Conservation (phyloP, 2,888 invertebrate species). For the Linyphia triangularis region DNA sequence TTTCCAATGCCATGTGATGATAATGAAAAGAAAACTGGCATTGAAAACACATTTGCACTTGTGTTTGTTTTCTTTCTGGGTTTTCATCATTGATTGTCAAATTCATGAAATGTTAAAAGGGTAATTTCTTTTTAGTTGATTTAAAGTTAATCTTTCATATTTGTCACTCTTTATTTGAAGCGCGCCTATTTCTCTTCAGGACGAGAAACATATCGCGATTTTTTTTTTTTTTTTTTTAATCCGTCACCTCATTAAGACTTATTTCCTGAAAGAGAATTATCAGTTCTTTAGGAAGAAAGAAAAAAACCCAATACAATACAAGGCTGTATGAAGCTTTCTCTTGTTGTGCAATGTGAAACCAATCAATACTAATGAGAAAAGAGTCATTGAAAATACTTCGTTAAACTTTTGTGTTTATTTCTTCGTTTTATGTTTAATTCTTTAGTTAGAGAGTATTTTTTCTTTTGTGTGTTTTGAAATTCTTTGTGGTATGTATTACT, state of each 20-base stretch:
- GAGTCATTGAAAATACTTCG: no score
- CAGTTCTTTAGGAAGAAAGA: no score
- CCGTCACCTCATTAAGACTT: background rate
- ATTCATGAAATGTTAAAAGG: background rate
- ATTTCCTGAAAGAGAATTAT: background rate
- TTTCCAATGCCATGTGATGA: conserved; percentile 3
- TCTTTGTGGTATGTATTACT: no score
- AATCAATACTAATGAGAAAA: no score
- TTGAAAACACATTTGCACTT: background rate
- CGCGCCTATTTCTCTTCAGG: background rate
- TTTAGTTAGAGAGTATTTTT: no score
- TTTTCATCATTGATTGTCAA: background rate
- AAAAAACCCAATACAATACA: no score
- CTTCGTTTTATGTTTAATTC: no score
- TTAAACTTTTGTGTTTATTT: no score
- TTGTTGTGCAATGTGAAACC: background rate
- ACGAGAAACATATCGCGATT: background rate
- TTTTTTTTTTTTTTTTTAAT: background rate
- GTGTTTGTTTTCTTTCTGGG: background rate
- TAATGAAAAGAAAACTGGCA: background rate
- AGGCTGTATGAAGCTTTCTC: no score
- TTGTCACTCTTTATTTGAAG: background rate
- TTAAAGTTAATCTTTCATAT: background rate
- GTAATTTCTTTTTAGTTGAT: background rate
- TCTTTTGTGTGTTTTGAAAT: no score